Conservation (phyloP, 2,113 vertebrate genomes). For the Taurulus bubalis region DNA sequence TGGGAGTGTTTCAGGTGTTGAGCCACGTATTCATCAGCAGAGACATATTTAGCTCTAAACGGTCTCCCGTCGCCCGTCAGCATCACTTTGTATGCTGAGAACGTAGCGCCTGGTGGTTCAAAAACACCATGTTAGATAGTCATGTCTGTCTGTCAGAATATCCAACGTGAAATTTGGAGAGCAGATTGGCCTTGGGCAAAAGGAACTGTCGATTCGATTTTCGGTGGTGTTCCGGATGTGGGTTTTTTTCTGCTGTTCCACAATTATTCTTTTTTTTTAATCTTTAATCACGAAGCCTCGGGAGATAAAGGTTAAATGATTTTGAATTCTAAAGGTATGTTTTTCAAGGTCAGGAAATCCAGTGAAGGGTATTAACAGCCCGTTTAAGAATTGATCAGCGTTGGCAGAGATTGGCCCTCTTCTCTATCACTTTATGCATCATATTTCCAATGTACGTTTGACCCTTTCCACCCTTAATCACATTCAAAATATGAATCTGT, state of each 20-base stretch:
- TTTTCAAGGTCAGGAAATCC: slow-evolving; percentile 48
- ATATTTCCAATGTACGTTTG: not conserved
- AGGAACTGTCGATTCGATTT: slow-evolving; percentile 47
- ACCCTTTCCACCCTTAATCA: not conserved
- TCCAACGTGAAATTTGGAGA: slow-evolving; percentile 29
- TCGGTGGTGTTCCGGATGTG: slow-evolving; percentile 29
- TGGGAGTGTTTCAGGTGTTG: slow-evolving; percentile 16
- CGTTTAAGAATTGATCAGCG: not conserved
- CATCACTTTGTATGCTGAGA: slow-evolving; percentile 37
- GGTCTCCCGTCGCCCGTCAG: slow-evolving; percentile 5
- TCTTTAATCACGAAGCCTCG: slow-evolving; percentile 34
- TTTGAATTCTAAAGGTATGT: slow-evolving; percentile 33
- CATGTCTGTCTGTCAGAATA: slow-evolving; percentile 34
- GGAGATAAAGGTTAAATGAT: slow-evolving; percentile 31
- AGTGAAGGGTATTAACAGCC: slow-evolving; percentile 1
- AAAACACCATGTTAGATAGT: slow-evolving; percentile 20
- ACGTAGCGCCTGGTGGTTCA: slow-evolving; percentile 1
- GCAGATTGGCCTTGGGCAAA: slow-evolving; percentile 50
- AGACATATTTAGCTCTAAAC: slow-evolving; percentile 18
- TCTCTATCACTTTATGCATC: not conserved
- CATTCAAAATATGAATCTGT: not conserved
- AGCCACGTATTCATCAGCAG: slow-evolving; percentile 11
- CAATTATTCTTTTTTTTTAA: slow-evolving; percentile 35
- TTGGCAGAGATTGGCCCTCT: not conserved
- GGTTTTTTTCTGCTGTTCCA: slow-evolving; percentile 41